phyloP scores from a whole-genome alignment of 2,113 vertebrate genomes.

The Hyperoodon ampullatus region DNA sequence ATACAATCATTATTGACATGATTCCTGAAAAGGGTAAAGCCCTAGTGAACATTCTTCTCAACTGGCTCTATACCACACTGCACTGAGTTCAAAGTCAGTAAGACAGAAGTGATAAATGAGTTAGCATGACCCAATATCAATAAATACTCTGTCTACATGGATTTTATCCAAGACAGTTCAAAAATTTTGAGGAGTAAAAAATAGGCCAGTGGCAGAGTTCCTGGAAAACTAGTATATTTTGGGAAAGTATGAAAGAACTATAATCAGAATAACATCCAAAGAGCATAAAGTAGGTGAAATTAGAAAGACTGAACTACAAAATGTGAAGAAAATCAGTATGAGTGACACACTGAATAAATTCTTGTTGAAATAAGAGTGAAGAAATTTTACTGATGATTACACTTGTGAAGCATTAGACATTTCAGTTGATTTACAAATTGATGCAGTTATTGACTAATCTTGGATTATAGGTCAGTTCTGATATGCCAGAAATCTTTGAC shows the following conservation, averaged over 20 bases:
- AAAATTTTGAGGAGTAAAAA: constrained; percentile 68
- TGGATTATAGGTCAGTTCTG: not conserved
- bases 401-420: not conserved
- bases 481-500: constrained; percentile 1
- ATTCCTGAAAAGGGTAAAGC: constrained; percentile 61
- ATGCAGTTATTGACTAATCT: not conserved
- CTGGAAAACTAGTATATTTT: constrained; percentile 79
- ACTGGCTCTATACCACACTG: constrained; percentile 36
- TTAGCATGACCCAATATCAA: constrained; percentile 75
- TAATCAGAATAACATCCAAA: constrained; percentile 63
- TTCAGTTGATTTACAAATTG: constrained; percentile 52
- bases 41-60: constrained; percentile 21
- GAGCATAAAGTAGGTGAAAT: constrained; percentile 66
- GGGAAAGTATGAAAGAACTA: constrained; percentile 67
- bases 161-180: constrained; percentile 74
- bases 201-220: constrained; percentile 79
- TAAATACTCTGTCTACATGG: constrained; percentile 72
- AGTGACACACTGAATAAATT: constrained; percentile 30
- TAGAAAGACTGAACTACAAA: constrained; percentile 51
- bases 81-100: constrained; percentile 57
- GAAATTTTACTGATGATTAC: constrained; percentile 26
- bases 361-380: constrained; percentile 22
- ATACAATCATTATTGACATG: not conserved
- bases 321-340: constrained; percentile 44
- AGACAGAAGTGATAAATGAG: constrained; percentile 77